Base-by-base conservation (phyloP, 2,113 vertebrate genomes). In the Genyomyrus donnyi region DNA sequence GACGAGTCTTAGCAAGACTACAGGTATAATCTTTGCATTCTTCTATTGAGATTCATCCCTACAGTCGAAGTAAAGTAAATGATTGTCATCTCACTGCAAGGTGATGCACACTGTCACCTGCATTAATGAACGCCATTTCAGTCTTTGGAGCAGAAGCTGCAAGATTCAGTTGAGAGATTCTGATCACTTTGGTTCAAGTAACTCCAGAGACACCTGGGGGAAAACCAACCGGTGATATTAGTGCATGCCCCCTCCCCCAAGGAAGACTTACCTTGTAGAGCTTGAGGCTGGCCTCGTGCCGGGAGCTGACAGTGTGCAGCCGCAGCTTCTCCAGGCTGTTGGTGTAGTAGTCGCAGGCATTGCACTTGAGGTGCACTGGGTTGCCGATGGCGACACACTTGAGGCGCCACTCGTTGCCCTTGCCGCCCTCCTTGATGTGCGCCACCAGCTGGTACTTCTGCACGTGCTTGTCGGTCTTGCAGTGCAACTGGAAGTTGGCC, bases 401-500 rank as follows among this genome's bases (percentile, higher is more conserved):
- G 96, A 99, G 96, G 95, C 98, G 97, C 98, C 98, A 99, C 95
- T 99, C 98, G 92, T 99, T 99, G 94, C 96, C 97, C 95, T 99
- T 99, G 93, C 98, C 98, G 91, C 98, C 98, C 95, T 99, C 98
- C 94, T 99, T 99, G 95, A 99, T 99, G 96, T 99, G 98, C 92
- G 98, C 98, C 95, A 99, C 98, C 95, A 99, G 97, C 95, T 99
- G 98, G 93, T 98, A 99, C 93, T 99, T 99, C 97, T 99, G 98
- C 98, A 99, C 98, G 93, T 99, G 98, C 95, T 99, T 99, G 96
- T 99, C 98, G 91, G 98, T 99, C 96, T 99, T 99, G 97, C 98
- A 99, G 96, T 99, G 98, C 93, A 99, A 98, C 97, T 99, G 98
- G 96, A 99, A 99, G 97, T 99, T 99, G 91, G 98, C 98, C 97